phyloP scores from a whole-genome alignment of 2,113 vertebrate genomes.

The Pyxicephalus adspersus region DNA sequence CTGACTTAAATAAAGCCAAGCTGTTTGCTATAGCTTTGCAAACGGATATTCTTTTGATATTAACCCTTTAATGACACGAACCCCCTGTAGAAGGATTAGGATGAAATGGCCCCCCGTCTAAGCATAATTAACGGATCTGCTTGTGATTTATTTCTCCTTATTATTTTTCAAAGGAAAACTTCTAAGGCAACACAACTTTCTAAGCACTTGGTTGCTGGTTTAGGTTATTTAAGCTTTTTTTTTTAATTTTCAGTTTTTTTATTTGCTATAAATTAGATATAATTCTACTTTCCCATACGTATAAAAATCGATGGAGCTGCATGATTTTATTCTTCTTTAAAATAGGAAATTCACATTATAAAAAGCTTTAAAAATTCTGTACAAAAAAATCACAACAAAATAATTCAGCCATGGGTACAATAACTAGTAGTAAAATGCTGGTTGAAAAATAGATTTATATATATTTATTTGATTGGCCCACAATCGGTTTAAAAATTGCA shows the following conservation, averaged over 20 bases:
- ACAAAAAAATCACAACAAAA: constrained; percentile 91
- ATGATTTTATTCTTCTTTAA: constrained; percentile 74
- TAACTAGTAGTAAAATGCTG: constrained; percentile 88
- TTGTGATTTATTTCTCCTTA: not conserved
- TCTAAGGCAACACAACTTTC: constrained; percentile 88
- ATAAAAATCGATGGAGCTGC: constrained; percentile 90
- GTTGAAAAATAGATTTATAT: constrained; percentile 93
- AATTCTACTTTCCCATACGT: constrained; percentile 82
- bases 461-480: constrained; percentile 89
- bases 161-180: constrained; percentile 3
- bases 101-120: not conserved
- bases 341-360: constrained; percentile 89
- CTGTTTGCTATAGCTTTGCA: not conserved
- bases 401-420: constrained; percentile 87
- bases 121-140: constrained; percentile 8
- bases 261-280: constrained; percentile 88
- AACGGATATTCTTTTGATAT: not conserved
- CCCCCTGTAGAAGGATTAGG: not conserved
- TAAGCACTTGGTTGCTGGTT: constrained; percentile 88
- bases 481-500: constrained; percentile 92
- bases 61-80: not conserved
- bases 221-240: constrained; percentile 79
- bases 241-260: not conserved
- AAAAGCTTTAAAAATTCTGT: constrained; percentile 93
- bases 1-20: not conserved